Base-by-base conservation (phyloP, 2,888 invertebrate species). In the Acleris literana region DNA sequence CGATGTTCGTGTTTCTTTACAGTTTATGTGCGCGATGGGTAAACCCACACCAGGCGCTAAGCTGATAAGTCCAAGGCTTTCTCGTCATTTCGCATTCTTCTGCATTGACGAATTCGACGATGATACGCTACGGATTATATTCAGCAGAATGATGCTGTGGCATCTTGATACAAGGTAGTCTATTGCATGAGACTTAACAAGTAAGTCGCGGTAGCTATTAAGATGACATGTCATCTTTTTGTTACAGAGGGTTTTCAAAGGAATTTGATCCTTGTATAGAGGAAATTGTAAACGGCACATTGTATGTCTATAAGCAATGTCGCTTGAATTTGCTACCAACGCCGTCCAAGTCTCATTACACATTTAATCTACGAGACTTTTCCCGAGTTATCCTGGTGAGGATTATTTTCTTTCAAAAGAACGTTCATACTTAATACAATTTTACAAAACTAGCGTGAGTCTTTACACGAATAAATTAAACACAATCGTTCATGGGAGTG, bases 301-400 rank as follows among this genome's bases (percentile, higher is more conserved):
- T 99, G 75, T 95, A 96, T 69, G 94, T 99, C 3, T 99, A 98
- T 84, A 97, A 97, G 81, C 93, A 95, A 75, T 97, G 98, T 63
- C 94, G 96, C 61, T 77, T 93, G n/a, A 96, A 96, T 86, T 93
- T 99, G 65, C 87, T 99, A 56, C 99, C 99, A 0, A 99, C 98
- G 0, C 99, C 99, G 0, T 94, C 97, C 0, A 99, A 98, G 82
- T 97, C 97, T 0, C 99, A 99, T 87, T 99, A 99, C 83, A 94
- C 98, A 9, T 99, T 99, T 87, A 99, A 99, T 88, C 93, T 99
- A 72, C 94, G 98, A 73, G 99, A 99, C 85, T 98, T 99, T 85
- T 97, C 98, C 0, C 94, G 98, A 79, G 98, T 99, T 11, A 96
- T 99, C 77, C 94, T 96, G 93, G 96, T 96, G 29, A 64, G 64